phyloP scores from a whole-genome alignment of 92 coral and sea anemone genomes.

The Epizoanthus ramosus region DNA sequence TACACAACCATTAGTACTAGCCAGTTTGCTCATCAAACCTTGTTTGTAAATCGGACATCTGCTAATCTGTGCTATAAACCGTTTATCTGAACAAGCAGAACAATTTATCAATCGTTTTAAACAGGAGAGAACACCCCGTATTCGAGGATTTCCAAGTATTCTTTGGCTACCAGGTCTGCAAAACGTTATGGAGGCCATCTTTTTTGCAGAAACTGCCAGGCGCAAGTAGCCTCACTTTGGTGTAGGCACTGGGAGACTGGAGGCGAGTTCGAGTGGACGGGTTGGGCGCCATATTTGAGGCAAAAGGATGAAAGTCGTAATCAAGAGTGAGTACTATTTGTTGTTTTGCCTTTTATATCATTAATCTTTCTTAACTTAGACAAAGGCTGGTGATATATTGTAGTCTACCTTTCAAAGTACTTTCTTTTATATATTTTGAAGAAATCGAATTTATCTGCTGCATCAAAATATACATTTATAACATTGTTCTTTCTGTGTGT shows the following conservation, averaged over 20 bases:
- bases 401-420: too few species aligned
- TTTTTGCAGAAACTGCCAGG: constrained; percentile 10
- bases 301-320: constrained; percentile 19
- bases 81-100: background rate
- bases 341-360: background rate
- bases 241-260: background rate
- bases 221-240: constrained; percentile 22
- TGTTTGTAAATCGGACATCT: background rate
- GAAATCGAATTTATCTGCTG: too few species aligned
- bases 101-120: background rate
- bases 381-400: too few species aligned
- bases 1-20: background rate
- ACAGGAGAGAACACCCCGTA: background rate
- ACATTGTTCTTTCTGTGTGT: too few species aligned
- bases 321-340: constrained; percentile 2
- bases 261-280: background rate
- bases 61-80: background rate
- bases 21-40: background rate
- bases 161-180: background rate
- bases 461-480: too few species aligned
- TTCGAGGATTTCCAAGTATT: background rate
- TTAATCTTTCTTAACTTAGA: background rate
- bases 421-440: too few species aligned
- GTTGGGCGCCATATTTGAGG: constrained; percentile 30
- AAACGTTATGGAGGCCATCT: background rate